Evolutionary conservation across 2,888 invertebrate genomes (phyloP), one percentile per base, ranked within the genome.

Genomic region (Chrysolina americana): DNA sequence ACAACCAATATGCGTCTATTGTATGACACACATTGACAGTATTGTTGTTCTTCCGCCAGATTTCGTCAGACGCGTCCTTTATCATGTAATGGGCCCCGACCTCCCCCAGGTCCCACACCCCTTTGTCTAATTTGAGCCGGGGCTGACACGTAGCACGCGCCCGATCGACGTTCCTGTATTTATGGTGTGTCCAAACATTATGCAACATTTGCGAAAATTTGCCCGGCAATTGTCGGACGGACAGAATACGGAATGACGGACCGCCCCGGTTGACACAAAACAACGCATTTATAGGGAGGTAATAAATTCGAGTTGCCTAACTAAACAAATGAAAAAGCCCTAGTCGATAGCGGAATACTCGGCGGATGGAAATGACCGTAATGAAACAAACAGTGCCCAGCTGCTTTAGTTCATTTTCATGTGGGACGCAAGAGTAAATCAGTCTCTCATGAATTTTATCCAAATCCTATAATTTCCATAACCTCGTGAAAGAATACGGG

Each of bases 141-240:
- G 80, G 79, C 81, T 70, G 79, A 74, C 71, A 71, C 70, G 53
- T 73, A 65, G 65, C 73, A 73, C 76, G 75, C 73, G 71, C 77
- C n/a, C 79, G 76, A 79, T 76, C 73, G 10, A 74, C 74, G 28
- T 66, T 73, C 76, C 73, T 76, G 72, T 76, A 76, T 80, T 81
- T 81, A 82, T 82, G 80, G 78, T 76, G 77, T 79, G 80, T 81
- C 81, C 77, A 81, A 83, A 83, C 80, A 81, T 79, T 76, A 76
- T 78, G 80, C 79, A 79, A 77, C 79, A 79, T 80, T 80, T 80
- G 71, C 76, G 76, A 78, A 74, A 73, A 74, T 76, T 73, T 73
- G 65, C 70, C 66, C 64, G 56, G 28, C 63, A 69, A 70, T 71
- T 74, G 70, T 62, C 73, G 65, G 41, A 59, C 50, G 50, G 70